phyloP scores from a whole-genome alignment of 2,113 vertebrate species.

The Galeopterus variegatus region DNA sequence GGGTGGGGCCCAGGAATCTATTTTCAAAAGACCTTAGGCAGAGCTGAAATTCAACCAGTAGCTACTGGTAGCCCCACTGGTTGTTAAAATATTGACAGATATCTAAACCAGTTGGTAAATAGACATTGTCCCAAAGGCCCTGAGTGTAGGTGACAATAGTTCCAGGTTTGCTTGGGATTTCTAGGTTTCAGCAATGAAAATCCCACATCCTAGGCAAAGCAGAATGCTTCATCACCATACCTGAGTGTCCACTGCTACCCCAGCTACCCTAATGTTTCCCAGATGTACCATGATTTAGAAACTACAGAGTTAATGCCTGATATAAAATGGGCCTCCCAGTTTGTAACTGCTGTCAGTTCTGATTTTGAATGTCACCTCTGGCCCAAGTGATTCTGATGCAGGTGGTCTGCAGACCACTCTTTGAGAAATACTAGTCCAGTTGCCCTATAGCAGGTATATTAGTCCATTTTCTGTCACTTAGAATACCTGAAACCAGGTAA shows the following conservation, averaged over 20 bases:
- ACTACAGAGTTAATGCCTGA: not conserved
- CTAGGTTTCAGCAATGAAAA: not conserved
- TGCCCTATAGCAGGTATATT: not conserved
- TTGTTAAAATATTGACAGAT: not conserved
- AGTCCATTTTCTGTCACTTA: no score
- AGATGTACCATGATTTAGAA: not conserved
- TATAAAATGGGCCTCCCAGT: not conserved
- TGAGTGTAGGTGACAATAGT: not conserved
- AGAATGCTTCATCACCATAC: not conserved
- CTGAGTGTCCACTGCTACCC: not conserved
- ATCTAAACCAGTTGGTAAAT: not conserved
- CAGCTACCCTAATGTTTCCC: not conserved
- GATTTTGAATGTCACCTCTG: not conserved
- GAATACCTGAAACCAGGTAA: no score
- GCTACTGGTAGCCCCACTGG: not conserved
- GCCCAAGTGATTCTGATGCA: not conserved
- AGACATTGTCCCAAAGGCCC: not conserved
- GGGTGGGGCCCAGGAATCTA: not conserved
- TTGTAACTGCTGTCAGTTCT: not conserved
- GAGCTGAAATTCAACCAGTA: not conserved
- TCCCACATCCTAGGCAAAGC: not conserved
- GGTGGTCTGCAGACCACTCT: not conserved
- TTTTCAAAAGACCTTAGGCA: not conserved
- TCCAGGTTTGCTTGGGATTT: not conserved
- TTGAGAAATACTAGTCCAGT: not conserved